Evolutionary conservation across 2,888 invertebrate species (phyloP), one percentile per base, ranked within the genome.

Genomic region (Meandrusa payeni): DNA sequence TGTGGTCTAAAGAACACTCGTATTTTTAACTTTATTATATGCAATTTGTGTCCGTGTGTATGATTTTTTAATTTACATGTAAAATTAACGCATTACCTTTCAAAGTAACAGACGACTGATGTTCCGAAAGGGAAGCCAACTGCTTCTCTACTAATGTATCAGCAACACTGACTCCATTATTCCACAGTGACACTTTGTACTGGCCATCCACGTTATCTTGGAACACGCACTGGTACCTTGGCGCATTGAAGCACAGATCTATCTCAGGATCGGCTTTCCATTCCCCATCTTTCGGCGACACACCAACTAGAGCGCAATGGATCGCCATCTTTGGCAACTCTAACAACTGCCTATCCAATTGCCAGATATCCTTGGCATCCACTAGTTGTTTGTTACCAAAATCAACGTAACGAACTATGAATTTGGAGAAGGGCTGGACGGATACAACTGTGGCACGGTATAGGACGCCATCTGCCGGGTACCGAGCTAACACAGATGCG

Each of bases 361-460:
- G 90, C 90, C 92, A 95, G 12, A 94, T 90, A 55, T 93, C 91
- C 46, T 79, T 87, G 0, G 85, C 80, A 29, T 90, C 89, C 0
- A 94, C 92, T 0, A 90, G 77, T 24, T 91, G 90, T 41, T 89
- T 89, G 59, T 94, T 94, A 2, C 95, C 95, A 56, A 93, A 94
- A 71, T 95, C 95, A 0, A 95, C 89, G 61, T 93, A 95, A 13
- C 90, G 88, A 0, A 95, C 93, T 42, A 91, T 89, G 66, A 91
- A 91, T 54, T 91, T 90, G 1, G 89, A 87, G 26, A 86, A 73
- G 49, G 89, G 88, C 46, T 90, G 89, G 27, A 89, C 83, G 2
- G 91, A 87, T 1, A 91, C 64, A 0, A 95, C 80, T 20, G 90
- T 89, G 0, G 93, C 95, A 34, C 95, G 83, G 65, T 95, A 93